Evolutionary conservation across 2,797 vertebrate genomes (phyloP), one percentile per base, ranked within the genome.

Genomic region (Gila robusta): DNA sequence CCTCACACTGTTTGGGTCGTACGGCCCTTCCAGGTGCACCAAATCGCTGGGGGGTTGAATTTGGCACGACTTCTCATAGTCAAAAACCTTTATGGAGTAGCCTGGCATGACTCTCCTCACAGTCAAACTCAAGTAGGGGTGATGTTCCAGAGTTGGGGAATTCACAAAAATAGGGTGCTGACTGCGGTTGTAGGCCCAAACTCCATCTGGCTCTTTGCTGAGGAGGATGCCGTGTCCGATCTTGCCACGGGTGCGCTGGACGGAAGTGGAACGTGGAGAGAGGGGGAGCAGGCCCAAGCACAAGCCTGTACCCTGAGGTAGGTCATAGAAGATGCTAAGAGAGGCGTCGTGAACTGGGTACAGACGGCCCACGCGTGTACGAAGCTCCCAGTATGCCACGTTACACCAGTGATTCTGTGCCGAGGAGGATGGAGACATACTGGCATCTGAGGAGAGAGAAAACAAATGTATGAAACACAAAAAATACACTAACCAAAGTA

Each of bases 301-400:
- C 94, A 99, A 97, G 96, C 98, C 98, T 35, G 97, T 99, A 95
- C 98, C 98, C 96, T 99, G 98, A 99, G 98, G 98, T 99, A 99
- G 98, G 96, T 99, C 98, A 72, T 99, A 99, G 94, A 99, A 99
- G 91, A 99, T 98, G 96, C 97, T 98, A 95, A 99, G 97, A 87
- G 98, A 98, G 91, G 97, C 96, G 92, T 99, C 97, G 56, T 97
- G 96, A 95, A 98, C 98, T 62, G 98, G 95, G 92, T 98, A 99
- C 85, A 99, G 97, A 90, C 98, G 98, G 67, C 98, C 98, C 69
- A 99, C 98, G 0, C 98, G 97, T 0, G 97, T 98, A 87, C 98
- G 97, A 92, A 98, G 98, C 93, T 99, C 98, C 98, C 98, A 99
- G 93, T 99, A 99, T 12, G 98, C 98, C 71, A 99, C 98, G 28